These are phyloP conservation scores for Myodes glareolus DNA, from an alignment of 2,113 vertebrate species.

Conservation along the genomic window DNA sequence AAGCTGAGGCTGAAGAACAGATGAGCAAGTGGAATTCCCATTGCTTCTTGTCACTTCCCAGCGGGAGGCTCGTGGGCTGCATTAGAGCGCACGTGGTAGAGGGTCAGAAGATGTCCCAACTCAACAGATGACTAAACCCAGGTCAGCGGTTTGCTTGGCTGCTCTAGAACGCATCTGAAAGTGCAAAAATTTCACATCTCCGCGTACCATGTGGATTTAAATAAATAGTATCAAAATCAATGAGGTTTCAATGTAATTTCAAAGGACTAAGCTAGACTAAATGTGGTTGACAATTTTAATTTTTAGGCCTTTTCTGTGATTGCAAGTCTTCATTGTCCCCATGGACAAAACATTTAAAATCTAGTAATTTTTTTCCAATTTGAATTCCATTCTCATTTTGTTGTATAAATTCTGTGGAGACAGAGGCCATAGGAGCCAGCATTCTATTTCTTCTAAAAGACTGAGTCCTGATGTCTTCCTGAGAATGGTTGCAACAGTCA, in stretches of 20 bases:
- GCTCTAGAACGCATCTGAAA: not conserved
- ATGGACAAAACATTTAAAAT: slow-evolving; percentile 4
- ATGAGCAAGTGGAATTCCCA: not conserved
- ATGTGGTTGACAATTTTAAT: not conserved
- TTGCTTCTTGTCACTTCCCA: not conserved
- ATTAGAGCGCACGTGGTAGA: not conserved
- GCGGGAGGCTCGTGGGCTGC: not conserved
- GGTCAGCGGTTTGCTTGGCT: not conserved
- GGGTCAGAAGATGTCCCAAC: not conserved
- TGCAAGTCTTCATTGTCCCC: not conserved
- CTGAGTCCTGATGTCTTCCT: not conserved
- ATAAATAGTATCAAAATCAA: not conserved
- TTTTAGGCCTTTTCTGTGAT: slow-evolving; percentile 34
- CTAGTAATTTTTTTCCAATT: not conserved
- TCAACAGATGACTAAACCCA: not conserved
- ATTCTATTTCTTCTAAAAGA: not conserved
- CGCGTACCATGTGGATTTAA: not conserved
- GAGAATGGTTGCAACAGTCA: not conserved
- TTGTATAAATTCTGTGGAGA: not conserved
- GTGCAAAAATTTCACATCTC: not conserved
- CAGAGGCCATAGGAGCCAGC: slow-evolving; percentile 50
- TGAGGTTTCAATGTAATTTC: slow-evolving; percentile 24
- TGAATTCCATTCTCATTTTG: not conserved
- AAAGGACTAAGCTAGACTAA: not conserved
- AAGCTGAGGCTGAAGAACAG: not conserved